Evolutionary conservation across 2,113 vertebrate genomes (phyloP), one percentile per base, ranked within the genome.

Genomic region (Hippocampus mohnikei): DNA sequence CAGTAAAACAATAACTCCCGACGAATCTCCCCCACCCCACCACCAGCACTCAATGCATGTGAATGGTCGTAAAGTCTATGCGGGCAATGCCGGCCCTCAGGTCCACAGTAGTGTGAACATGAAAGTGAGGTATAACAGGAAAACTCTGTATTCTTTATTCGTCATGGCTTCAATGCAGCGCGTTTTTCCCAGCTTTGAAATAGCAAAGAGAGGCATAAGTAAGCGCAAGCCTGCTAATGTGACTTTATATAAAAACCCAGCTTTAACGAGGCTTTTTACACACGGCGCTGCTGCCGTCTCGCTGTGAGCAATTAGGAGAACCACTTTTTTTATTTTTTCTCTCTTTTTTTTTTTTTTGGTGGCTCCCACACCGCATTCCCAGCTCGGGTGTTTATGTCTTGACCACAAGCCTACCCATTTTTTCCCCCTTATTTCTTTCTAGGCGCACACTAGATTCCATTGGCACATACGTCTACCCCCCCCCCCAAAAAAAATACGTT

Each of bases 401-500:
- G 78, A 87, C 86, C 86, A 81, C 84, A 88, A 72, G 80, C 79
- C 63, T 8, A 60, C 58, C 84, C 86, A 81, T 89, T 84, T 58
- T 15, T 15, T 3, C 23, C 23, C 25, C 27, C 58, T 8, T 8
- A 60, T 16, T 33, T 88, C 85, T 75, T 73, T 65, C 42, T 42
- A 42, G 76, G 81, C 60, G 48, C 18, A 20, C 48, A 7, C 76
- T 74, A 70, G 81, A 88, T 89, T 88, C 84, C 88, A 87, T 78
- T 82, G 84, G 73, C 75, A 81, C 77, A 67, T 58, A 46, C 20
- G 16, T 33, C 33, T 5, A 33, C 33, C 33, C 5, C 33, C 33
- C 29, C n/a, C 3, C 6, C 25, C 6, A 67, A 13, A 20, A 53
- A 33, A 3, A 58, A 59, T 81, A 78, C 80, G 88, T 87, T 88